Conservation (phyloP, 1,140 invertebrate genomes). For the Oscheius sp. region DNA sequence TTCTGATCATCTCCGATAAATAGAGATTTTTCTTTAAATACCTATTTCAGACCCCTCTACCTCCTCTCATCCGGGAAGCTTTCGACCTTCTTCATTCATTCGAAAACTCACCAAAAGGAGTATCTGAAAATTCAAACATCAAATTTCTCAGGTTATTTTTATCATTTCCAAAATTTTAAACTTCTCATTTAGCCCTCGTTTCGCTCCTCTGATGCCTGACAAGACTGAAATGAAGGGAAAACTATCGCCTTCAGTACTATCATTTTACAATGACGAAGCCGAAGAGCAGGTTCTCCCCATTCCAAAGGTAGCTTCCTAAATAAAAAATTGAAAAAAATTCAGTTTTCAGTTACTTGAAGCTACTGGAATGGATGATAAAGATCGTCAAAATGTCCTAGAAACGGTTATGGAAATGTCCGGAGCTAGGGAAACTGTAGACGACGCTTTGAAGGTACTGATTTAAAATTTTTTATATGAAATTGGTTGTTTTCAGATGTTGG, state of each 20-base stretch:
- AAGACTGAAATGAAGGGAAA: constrained; percentile 42
- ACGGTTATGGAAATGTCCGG: constrained; percentile 56
- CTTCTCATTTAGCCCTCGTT: constrained; percentile 47
- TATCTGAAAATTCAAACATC: background rate
- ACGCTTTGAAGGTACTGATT: constrained; percentile 40
- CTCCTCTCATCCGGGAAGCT: background rate
- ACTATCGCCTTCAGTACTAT: constrained; percentile 54
- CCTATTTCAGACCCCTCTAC: constrained; percentile 18
- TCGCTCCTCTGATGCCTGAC: constrained; percentile 59
- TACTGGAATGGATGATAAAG: constrained; percentile 44
- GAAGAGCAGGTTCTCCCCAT: constrained; percentile 51
- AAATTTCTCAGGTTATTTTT: constrained; percentile 25
- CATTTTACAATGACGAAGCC: constrained; percentile 51
- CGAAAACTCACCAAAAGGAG: background rate
- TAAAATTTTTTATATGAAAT: background rate
- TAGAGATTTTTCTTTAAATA: too few species aligned
- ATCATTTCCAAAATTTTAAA: background rate
- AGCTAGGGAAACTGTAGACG: constrained; percentile 45
- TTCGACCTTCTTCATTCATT: constrained; percentile 17
- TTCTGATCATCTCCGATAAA: too few species aligned
- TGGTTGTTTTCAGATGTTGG: constrained; percentile 39
- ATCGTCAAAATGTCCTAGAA: constrained; percentile 49
- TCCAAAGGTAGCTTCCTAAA: constrained; percentile 43
- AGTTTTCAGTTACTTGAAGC: constrained; percentile 44
- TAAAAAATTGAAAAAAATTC: background rate